phyloP scores from a whole-genome alignment of 2,797 vertebrate genomes.

The Tangara arthus region DNA sequence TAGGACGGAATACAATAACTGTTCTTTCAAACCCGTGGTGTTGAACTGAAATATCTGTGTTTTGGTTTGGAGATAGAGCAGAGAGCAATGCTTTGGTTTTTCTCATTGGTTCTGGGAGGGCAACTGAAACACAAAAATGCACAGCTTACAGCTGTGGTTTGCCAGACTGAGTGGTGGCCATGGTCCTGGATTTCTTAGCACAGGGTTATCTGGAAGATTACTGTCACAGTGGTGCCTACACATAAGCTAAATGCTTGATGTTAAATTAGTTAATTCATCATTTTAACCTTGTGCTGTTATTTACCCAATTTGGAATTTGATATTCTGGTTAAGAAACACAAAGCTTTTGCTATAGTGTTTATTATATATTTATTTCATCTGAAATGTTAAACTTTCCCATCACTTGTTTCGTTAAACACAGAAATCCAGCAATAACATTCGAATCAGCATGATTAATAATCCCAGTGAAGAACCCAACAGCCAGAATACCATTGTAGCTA shows the following conservation, averaged over 20 bases:
- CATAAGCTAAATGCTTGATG: not conserved
- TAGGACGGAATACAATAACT: not conserved
- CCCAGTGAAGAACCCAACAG: conserved; percentile 75
- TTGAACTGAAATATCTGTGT: not conserved
- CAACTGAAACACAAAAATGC: not conserved
- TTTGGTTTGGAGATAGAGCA: not conserved
- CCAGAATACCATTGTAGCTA: conserved; percentile 78
- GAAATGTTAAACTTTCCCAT: not conserved
- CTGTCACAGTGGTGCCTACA: not conserved
- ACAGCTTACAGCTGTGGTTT: not conserved
- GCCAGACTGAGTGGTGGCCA: not conserved
- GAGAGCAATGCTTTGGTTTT: not conserved
- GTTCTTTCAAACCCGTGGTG: not conserved
- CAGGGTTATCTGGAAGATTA: not conserved
- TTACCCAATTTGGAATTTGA: not conserved
- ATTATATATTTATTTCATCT: not conserved
- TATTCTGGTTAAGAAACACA: not conserved
- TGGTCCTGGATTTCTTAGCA: not conserved
- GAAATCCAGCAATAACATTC: conserved; percentile 95
- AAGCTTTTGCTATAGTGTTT: not conserved
- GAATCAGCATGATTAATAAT: conserved; percentile 93
- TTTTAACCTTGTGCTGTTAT: not conserved
- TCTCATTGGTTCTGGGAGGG: not conserved
- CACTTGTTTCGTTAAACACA: conserved; percentile 54
- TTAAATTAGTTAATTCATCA: not conserved